Evolutionary conservation across 1,140 invertebrate species (phyloP), one percentile per base, ranked within the genome.

Genomic region (Mizuhopecten yessoensis): DNA sequence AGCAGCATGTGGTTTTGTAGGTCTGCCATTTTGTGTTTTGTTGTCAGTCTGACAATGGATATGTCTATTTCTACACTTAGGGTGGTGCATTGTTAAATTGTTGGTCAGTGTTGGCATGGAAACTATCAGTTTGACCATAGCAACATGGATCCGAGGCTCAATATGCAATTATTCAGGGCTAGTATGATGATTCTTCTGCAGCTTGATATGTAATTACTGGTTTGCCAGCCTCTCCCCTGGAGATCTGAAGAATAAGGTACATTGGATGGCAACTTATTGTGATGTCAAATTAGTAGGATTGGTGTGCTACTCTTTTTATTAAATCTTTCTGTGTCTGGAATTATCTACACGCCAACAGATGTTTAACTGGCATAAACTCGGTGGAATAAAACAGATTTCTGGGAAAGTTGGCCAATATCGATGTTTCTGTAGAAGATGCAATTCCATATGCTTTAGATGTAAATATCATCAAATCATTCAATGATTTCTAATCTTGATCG

Each of bases 161-260:
- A 75, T 75, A 75, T 75, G n/a, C 17, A 75, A 75, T 75, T 75
- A 75, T 75, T 75, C 23, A 75, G 17, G 57, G 15, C 57, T 10
- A n/a, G n/a, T n/a, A 75, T 29, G 57, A n/a, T 75, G 5, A n/a
- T 57, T 75, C 57, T 75, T 23, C 57, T 75, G 57, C 57, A 75
- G 57, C 57, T 29, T 29, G 57, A 75, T 75, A 75, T 75, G 57
- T 75, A n/a, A 75, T 75, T 75, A 75, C 57, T 75, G 57, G n/a
- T n/a, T 57, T 57, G 13, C 13, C 13, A 23, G 2, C 20, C 20
- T 57, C 45, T 57, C 45, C 45, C 45, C 45, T 57, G 45, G 15
- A 57, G 45, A 57, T 23, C 15, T 23, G 23, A 0, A 75, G 57
- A 75, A 75, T 75, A 75, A 75, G 57, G 57, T 29, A 75, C 57